Evolutionary conservation across 1,140 invertebrate species (phyloP), one percentile per base, ranked within the genome.

Genomic region (Magallana gigas): DNA sequence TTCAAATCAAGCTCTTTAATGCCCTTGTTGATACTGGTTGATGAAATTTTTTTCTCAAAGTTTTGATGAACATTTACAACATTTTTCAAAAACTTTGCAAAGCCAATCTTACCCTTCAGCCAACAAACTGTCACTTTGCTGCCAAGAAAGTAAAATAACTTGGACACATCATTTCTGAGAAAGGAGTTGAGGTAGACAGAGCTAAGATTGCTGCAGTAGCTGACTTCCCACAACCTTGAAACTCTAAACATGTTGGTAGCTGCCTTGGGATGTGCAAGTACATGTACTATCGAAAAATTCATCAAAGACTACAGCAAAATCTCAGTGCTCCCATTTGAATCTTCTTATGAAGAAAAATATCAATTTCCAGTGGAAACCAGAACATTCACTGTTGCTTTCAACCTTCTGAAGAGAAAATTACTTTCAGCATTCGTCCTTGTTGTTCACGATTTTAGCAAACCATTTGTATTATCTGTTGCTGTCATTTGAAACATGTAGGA

Each of bases 221-320:
- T 16, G 60, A 85, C 16, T 91, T 90, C 82, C 85, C 91, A 48
- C 29, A 8, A 56, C n/a, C 88, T 12, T 91, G 88, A 86, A 94
- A 88, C 87, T 83, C 92, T 16, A 92, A 94, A 60, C 91, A 95
- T 80, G 80, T 96, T 0, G 87, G 94, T 64, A 58, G 92, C 18
- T 95, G 96, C 88, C 57, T 95, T 1, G 95, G 96, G 0, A 84
- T 96, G n/a, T 80, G 92, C 76, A 93, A 93, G 23, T 23, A 23
- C 23, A 23, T 23, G 87, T 95, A 94, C 86, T 93, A 94, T 86
- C 83, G 92, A 14, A 91, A 91, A 92, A 90, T 95, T 95, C 90
- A 91, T 95, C 29, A 92, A 88, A 86, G 91, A 91, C 76, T 94
- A 88, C 59, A 62, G 93, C 36, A 88, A 92, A 89, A 84, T 93